phyloP scores from a whole-genome alignment of 2,797 vertebrate species.

The Orientallactaga sibirica region DNA sequence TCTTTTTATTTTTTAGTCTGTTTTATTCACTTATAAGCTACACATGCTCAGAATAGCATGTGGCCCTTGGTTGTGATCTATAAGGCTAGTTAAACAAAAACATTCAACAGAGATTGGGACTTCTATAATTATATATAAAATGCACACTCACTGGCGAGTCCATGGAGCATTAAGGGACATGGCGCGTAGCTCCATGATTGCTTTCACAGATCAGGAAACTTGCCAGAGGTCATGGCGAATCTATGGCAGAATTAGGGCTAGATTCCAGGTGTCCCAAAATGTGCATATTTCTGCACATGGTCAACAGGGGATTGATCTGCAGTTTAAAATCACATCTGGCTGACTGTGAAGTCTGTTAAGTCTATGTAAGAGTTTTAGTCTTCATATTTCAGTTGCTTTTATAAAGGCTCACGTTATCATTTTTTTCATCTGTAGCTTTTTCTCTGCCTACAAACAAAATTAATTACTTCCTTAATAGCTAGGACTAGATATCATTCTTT shows the following conservation, averaged over 20 bases:
- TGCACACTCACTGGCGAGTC: background rate
- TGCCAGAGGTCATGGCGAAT: background rate
- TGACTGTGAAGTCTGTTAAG: background rate
- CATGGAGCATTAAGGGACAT: background rate
- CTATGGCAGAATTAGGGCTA: background rate
- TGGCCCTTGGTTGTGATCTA: background rate
- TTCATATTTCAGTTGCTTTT: conserved; percentile 24
- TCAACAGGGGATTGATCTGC: accelerated
- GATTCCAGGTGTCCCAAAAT: background rate
- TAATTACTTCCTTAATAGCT: background rate
- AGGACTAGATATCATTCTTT: background rate
- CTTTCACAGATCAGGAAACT: conserved; percentile 1
- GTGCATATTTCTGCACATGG: background rate
- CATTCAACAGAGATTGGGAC: background rate
- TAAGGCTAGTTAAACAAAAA: conserved; percentile 26
- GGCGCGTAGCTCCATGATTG: background rate
- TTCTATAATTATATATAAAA: conserved; percentile 1
- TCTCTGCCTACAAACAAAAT: background rate
- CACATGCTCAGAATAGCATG: background rate
- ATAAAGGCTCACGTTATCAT: background rate
- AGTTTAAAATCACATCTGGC: background rate
- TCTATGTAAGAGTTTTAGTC: background rate
- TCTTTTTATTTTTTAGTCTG: background rate
- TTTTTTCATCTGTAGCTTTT: conserved; percentile 10
- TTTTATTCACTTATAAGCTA: background rate